Evolutionary conservation across 35 echinoderm and acorn worm species (phyloP).

Genomic region (Apostichopus californicus): DNA sequence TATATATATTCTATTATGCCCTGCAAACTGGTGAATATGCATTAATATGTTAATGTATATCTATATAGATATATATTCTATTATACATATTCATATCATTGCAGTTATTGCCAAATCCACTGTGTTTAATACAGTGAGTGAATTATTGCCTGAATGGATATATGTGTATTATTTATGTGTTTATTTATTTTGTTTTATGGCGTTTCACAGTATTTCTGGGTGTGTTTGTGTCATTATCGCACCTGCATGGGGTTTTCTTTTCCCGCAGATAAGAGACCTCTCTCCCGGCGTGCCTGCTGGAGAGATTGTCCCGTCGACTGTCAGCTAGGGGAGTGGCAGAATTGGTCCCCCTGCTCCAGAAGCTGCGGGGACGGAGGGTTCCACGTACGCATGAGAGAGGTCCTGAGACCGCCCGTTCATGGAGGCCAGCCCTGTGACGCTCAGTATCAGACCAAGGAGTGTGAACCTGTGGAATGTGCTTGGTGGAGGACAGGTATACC

Average conservation of each 20-base stretch:
- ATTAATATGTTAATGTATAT: too few relatives aligned
- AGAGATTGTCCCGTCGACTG: slow-evolving; percentile 83
- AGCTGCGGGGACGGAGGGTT: slow-evolving; percentile 79
- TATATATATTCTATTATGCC: slow-evolving; percentile 1
- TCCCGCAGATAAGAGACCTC: slow-evolving; percentile 11
- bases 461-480: slow-evolving; percentile 82
- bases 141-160: too few relatives aligned
- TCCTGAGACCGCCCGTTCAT: slow-evolving; percentile 56
- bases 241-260: not conserved
- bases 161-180: too few relatives aligned
- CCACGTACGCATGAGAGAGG: slow-evolving; percentile 62
- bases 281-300: slow-evolving; percentile 67
- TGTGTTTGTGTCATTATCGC: not conserved
- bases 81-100: too few relatives aligned
- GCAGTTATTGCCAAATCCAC: too few relatives aligned
- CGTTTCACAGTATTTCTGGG: too few relatives aligned
- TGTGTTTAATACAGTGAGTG: too few relatives aligned
- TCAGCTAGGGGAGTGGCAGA: slow-evolving; percentile 86
- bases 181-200: too few relatives aligned
- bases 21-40: too few relatives aligned
- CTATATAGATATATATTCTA: too few relatives aligned
- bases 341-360: slow-evolving; percentile 93
- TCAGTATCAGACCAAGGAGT: slow-evolving; percentile 61
- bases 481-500: slow-evolving; percentile 85
- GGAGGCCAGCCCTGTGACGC: slow-evolving; percentile 75